These are phyloP conservation scores for Glaucidium brasilianum DNA, from an alignment of 2,113 vertebrate genomes.

Conservation along the genomic window DNA sequence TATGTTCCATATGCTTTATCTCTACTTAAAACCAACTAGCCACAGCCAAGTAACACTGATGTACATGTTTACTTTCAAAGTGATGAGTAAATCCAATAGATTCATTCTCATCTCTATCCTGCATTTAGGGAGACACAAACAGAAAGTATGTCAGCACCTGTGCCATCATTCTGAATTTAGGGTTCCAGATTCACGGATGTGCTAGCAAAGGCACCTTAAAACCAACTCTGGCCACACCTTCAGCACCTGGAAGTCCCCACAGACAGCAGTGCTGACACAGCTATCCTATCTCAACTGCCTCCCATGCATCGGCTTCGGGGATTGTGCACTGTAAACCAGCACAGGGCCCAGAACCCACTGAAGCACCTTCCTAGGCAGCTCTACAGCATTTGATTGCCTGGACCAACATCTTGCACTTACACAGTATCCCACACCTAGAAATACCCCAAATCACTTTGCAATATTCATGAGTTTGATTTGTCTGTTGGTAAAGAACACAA, in stretches of 20 bases:
- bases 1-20: neutral
- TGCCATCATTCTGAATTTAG: neutral
- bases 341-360: neutral
- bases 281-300: neutral
- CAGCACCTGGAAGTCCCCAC: neutral
- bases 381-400: neutral
- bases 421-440: neutral
- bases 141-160: neutral
- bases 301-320: rapidly evolving
- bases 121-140: neutral
- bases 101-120: neutral
- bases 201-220: neutral
- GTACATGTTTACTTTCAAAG: neutral
- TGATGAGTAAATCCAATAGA: neutral
- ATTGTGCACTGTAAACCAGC: neutral
- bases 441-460: neutral
- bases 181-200: neutral
- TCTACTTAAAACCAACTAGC: neutral
- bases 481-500: neutral
- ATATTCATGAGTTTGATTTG: neutral
- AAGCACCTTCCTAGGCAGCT: neutral
- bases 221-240: neutral
- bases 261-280: rapidly evolving
- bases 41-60: neutral
- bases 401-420: neutral